phyloP scores from a whole-genome alignment of 2,888 invertebrate species.

The Cheilosia pagana region DNA sequence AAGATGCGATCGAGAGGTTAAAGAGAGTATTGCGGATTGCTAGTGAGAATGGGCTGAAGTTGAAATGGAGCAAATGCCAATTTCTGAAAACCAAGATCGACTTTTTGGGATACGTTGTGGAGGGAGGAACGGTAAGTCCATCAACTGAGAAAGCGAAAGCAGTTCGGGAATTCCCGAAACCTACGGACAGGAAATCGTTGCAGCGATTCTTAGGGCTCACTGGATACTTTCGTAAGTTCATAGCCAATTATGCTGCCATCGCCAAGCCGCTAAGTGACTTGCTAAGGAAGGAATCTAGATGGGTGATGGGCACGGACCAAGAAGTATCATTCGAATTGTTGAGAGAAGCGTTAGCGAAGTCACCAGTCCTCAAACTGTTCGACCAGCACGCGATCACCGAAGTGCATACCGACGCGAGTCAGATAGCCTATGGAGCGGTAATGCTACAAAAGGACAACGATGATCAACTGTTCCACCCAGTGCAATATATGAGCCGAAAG shows the following conservation, averaged over 20 bases:
- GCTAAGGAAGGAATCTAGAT: constrained; percentile 38
- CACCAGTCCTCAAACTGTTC: constrained; percentile 64
- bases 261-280: constrained; percentile 74
- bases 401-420: constrained; percentile 72
- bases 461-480: constrained; percentile 47
- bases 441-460: constrained; percentile 61
- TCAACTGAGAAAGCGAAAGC: constrained; percentile 40
- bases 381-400: constrained; percentile 60
- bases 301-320: constrained; percentile 37
- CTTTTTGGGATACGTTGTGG: neutral
- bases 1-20: neutral
- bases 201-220: constrained; percentile 26
- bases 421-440: constrained; percentile 66
- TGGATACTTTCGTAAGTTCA: constrained; percentile 36
- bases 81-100: constrained; percentile 1
- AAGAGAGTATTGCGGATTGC: constrained; percentile 8
- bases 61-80: no score
- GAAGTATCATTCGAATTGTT: constrained; percentile 42
- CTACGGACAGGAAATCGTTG: constrained; percentile 8
- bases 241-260: constrained; percentile 32
- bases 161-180: constrained; percentile 20
- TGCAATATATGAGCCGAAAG: constrained; percentile 70
- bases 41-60: constrained; percentile 1
- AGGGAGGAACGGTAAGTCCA: neutral
- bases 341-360: constrained; percentile 41